Evolutionary conservation across 1,140 invertebrate species (phyloP), one percentile per base, ranked within the genome.

Genomic region (Cylas formicarius): DNA sequence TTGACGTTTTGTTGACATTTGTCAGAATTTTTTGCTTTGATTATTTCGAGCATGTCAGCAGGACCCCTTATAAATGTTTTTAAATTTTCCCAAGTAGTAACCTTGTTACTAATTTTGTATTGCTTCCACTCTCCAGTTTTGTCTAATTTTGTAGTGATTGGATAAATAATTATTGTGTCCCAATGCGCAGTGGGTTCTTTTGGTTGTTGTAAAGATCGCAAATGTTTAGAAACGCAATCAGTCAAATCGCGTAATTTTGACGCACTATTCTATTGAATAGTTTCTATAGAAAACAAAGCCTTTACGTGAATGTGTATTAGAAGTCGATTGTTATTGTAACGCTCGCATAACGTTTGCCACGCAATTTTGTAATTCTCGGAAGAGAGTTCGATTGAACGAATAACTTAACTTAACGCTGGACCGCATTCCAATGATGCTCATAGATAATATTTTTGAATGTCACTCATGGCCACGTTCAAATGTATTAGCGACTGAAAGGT

Each of bases 341-440:
- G 31, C 17, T 61, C 43, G 14, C 40, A 47, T 4, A 67, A 41
- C 13, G 53, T 39, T 10, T 57, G 32, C 59, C 59, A 63, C 4
- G 61, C 60, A n/a, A 32, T 44, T 1, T 11, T 13, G 31, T 62
- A 66, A 50, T 60, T 64, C n/a, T 40, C 35, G 8, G 47, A 32
- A 0, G 23, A 40, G n/a, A 60, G 52, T 16, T 55, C 53, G 13
- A 63, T 39, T 10, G 42, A 34, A 44, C 53, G 26, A 10, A 65
- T 55, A 4, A 60, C 50, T 19, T 55, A n/a, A n/a, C n/a, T n/a
- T n/a, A n/a, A n/a, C n/a, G n/a, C n/a, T n/a, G n/a, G n/a, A n/a
- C n/a, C n/a, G n/a, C n/a, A n/a, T n/a, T n/a, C n/a, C n/a, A n/a
- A n/a, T n/a, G n/a, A n/a, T n/a, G n/a, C n/a, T n/a, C n/a, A n/a